Evolutionary conservation across 2,888 invertebrate species (phyloP), one percentile per base, ranked within the genome.

Genomic region (Agriopis aurantiaria): DNA sequence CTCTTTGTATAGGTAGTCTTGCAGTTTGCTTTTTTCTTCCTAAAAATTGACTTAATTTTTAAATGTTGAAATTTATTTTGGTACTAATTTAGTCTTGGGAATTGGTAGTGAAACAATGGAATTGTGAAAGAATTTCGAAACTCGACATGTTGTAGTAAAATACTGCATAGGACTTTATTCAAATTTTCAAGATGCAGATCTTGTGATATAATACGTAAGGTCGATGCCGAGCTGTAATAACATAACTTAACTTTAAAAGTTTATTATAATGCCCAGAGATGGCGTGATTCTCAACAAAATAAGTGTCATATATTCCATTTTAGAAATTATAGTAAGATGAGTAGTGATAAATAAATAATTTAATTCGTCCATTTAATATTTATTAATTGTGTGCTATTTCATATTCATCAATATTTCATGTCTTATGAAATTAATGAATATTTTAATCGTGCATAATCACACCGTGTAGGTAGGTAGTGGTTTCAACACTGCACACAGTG

Each of bases 91-190:
- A 48, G 53, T 48, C 7, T 56, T 57, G 46, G 55, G 66, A 67
- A 67, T 61, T 65, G 59, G 40, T 53, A 56, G 55, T 40, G 33
- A 53, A 33, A 55, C 12, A n/a, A 43, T 49, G 61, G 41, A 60
- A 67, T 61, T 55, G 66, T 49, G 14, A 57, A 45, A 43, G 49
- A 61, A 56, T 60, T 23, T 8, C n/a, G 40, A 40, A 55, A n/a
- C 6, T 1, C 11, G 10, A 0, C 11, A 52, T 3, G 3, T 4
- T 8, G 9, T 12, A 8, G 17, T 8, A 9, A 52, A 23, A 33
- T 5, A 33, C 33, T 3, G 33, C 33, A 33, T 33, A 33, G 33
- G 33, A 33, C 5, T 33, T 33, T 33, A 5, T 33, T 33, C 1
- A 33, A 33, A 33, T 33, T 33, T 33, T 33, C 33, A 33, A 33